These are phyloP conservation scores for Agrochola lota DNA, from an alignment of 2,888 invertebrate species.

Conservation along the genomic window DNA sequence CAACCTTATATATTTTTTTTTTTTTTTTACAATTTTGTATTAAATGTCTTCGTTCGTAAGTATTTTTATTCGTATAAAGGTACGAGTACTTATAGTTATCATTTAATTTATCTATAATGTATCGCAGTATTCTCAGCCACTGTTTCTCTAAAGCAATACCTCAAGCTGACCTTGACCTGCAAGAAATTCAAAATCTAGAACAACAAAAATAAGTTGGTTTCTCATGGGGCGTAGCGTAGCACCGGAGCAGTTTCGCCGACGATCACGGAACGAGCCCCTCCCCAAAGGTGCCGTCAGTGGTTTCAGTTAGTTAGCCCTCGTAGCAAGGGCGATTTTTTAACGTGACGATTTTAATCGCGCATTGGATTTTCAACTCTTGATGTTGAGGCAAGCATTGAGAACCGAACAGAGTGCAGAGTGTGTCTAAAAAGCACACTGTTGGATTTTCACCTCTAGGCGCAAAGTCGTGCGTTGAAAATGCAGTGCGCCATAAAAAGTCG, in stretches of 20 bases:
- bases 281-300: not conserved
- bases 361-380: not conserved
- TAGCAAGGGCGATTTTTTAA: not conserved
- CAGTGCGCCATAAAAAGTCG: not conserved
- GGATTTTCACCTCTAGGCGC: not conserved
- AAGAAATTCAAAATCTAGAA: not conserved
- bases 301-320: not conserved
- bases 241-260: not conserved
- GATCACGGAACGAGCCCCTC: not conserved
- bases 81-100: too few species aligned
- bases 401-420: not conserved
- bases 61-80: not conserved
- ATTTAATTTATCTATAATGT: too few species aligned
- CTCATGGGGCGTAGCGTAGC: too few species aligned
- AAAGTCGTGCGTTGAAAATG: not conserved
- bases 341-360: not conserved
- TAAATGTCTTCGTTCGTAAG: not conserved
- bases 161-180: not conserved
- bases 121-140: not conserved
- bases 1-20: too few species aligned
- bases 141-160: not conserved
- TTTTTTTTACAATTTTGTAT: too few species aligned
- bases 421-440: not conserved
- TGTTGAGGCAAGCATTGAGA: not conserved
- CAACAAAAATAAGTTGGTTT: not conserved